Base-by-base conservation (phyloP, 2,113 vertebrate genomes). In the Cygnus buccinator region DNA sequence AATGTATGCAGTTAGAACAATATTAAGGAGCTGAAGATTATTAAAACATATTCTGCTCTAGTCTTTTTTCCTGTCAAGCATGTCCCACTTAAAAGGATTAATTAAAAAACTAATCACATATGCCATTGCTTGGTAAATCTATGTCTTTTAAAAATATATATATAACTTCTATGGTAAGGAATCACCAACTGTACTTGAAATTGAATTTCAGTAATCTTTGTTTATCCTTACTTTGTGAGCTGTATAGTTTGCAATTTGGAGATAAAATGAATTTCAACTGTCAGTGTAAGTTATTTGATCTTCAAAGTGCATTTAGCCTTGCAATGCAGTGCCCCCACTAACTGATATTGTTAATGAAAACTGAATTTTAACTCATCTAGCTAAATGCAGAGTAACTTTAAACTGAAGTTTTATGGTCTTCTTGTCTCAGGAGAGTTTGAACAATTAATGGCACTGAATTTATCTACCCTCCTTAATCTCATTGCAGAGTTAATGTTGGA, bases 201-300 rank as follows among this genome's bases (percentile, higher is more conserved):
- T 21, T 59, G n/a, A 31, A 16, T 59, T 66, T 31, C 13, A 22
- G 6, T 31, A 62, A 37, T 41, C 48, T 73, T 48, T 19, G 16
- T 65, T 68, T 82, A 35, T 62, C 15, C 13, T 70, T 55, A 17
- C 6, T 1, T 23, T 62, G 26, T 39, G 10, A n/a, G 22, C 62
- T 43, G 11, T 25, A 4, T 5, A 23, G 21, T 73, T 82, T 48
- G 11, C 18, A 48, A 33, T 90, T 55, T 31, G 26, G 33, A 25
- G 6, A 14, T 85, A 43, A 35, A 39, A 55, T 33, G 52, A 10
- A 7, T 59, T 90, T 77, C 39, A 84, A 19, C 39, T 86, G 35
- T 44, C 2, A 0, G 4, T 57, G 48, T 39, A 61, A 61, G 13
- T 62, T 55, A 10, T 3, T 3, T 10, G 33, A 70, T 2, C 0